These are phyloP conservation scores for Exaiptasia diaphana DNA, from an alignment of 64 coral and sea anemone genomes.

Conservation along the genomic window DNA sequence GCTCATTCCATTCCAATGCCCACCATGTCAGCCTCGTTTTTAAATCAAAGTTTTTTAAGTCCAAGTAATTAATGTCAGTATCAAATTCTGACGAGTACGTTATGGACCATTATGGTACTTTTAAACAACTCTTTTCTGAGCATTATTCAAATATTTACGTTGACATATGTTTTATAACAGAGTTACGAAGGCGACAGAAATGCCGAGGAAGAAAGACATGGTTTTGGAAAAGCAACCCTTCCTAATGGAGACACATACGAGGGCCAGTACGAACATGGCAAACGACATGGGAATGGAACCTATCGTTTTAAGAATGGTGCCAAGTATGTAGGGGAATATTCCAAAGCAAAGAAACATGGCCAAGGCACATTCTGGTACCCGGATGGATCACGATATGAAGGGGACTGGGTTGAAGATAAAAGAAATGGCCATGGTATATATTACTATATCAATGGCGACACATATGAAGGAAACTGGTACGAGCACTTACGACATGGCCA, in stretches of 20 bases:
- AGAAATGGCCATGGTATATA: slow-evolving; percentile 92
- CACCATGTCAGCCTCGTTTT: too few relatives aligned
- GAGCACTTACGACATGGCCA: slow-evolving; percentile 85
- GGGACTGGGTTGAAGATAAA: slow-evolving; percentile 81
- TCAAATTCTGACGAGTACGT: too few relatives aligned
- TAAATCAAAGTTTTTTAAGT: too few relatives aligned
- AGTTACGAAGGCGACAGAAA: slow-evolving; percentile 94
- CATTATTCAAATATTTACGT: too few relatives aligned
- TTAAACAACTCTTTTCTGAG: too few relatives aligned
- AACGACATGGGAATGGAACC: slow-evolving; percentile 84
- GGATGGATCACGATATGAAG: slow-evolving; percentile 91
- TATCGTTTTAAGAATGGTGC: slow-evolving; percentile 90
- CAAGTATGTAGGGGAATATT: slow-evolving; percentile 87
- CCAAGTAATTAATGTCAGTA: too few relatives aligned
- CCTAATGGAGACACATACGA: slow-evolving; percentile 92
- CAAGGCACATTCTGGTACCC: slow-evolving; percentile 98
- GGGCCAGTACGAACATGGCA: slow-evolving; percentile 87
- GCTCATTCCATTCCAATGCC: too few relatives aligned
- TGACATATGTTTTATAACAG: slow-evolving; percentile 51
- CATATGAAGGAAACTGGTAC: slow-evolving; percentile 95
- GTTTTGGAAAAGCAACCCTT: slow-evolving; percentile 84
- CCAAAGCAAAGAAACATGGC: slow-evolving; percentile 74
- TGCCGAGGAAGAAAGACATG: slow-evolving; percentile 81
- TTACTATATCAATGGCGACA: slow-evolving; percentile 86
- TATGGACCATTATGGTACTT: too few relatives aligned